phyloP scores from a whole-genome alignment of 1,140 invertebrate species.

The Caenorhabditis brenneri region DNA sequence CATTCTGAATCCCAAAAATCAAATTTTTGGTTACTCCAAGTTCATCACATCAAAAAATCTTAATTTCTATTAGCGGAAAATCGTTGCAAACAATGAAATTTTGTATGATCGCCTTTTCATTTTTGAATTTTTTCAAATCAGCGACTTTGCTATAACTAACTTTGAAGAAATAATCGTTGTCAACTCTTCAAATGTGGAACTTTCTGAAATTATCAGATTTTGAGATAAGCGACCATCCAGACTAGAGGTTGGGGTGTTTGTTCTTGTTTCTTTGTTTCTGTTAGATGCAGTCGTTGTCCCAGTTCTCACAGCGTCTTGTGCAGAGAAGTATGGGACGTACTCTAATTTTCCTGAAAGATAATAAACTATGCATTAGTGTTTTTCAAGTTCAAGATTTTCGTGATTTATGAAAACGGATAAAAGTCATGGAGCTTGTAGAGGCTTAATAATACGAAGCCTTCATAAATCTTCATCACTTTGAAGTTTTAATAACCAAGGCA shows the following conservation, averaged over 20 bases:
- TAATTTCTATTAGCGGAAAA: no score
- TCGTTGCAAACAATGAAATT: no score
- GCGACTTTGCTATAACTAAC: no score
- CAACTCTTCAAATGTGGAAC: constrained; percentile 42
- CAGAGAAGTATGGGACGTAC: neutral
- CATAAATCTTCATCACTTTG: no score
- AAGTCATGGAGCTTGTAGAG: no score
- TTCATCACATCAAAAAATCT: no score
- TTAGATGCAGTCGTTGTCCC: neutral
- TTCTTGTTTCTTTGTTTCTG: neutral
- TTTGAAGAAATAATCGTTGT: constrained; percentile 41
- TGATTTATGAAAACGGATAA: no score
- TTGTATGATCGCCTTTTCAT: no score
- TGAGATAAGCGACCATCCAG: neutral
- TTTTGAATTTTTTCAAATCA: neutral
- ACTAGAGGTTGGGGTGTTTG: neutral
- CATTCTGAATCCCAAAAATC: no score
- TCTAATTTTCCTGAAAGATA: neutral
- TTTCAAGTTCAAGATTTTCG: constrained; percentile 12
- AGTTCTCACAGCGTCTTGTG: neutral
- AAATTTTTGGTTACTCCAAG: no score
- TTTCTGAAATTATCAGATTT: constrained; percentile 36
- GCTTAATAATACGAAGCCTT: no score
- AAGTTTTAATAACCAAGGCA: no score
- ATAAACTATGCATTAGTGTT: neutral